A percentile compares a stretch with the other conserved stretches of the same genome.
Conservation (phyloP, 2,113 vertebrate species). For the Alosa alosa region DNA sequence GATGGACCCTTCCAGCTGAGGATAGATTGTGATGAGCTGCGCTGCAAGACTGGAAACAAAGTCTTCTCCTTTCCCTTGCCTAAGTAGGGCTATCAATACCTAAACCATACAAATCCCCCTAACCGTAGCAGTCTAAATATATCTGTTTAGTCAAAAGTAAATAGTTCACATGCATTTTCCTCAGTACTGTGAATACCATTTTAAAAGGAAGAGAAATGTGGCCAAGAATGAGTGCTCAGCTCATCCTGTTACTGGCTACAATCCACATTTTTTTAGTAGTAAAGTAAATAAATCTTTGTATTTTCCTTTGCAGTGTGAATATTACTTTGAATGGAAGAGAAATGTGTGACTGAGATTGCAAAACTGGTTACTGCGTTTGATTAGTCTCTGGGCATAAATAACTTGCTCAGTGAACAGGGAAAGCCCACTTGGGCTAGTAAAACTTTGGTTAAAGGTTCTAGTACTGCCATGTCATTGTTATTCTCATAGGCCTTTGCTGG, state of each 20-base stretch:
- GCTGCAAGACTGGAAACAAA: constrained; percentile 90
- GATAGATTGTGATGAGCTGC: constrained; percentile 74
- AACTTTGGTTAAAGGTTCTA: no score
- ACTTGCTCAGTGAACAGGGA: not conserved
- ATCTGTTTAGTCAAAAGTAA: not conserved
- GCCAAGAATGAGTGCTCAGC: not conserved
- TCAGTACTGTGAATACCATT: not conserved
- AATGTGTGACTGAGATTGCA: not conserved
- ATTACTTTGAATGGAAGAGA: not conserved
- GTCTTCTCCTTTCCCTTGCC: constrained; percentile 79
- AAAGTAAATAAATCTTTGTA: not conserved
- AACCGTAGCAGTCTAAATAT: not conserved
- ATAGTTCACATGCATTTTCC: not conserved
- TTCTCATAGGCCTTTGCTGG: no score
- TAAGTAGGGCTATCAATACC: not conserved
- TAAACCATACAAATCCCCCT: not conserved
- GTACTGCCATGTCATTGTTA: no score
- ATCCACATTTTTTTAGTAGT: not conserved
- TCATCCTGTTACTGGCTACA: not conserved
- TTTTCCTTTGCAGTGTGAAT: not conserved
- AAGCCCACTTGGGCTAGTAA: no score
- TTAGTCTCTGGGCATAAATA: not conserved
- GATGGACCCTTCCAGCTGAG: constrained; percentile 73
- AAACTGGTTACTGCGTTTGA: not conserved
- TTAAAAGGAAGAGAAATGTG: not conserved